Conservation (phyloP, 2,888 invertebrate genomes). For the Zelleria hepariella region DNA sequence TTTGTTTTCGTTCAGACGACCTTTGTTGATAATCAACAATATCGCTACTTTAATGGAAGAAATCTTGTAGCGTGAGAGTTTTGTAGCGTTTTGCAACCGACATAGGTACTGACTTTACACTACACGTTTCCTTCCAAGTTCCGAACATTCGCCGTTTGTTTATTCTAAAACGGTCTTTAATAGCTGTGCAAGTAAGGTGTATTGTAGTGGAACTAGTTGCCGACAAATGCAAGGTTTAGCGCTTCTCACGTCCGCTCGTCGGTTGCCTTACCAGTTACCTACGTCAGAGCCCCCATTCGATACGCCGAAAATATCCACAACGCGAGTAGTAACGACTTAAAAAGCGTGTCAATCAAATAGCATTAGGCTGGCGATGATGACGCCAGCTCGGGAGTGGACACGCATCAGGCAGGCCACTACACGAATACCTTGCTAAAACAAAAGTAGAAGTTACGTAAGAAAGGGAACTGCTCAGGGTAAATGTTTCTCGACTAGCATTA, state of each 20-base stretch:
- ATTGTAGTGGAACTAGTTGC: constrained; percentile 23
- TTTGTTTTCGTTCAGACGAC: constrained; percentile 69
- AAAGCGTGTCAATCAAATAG: constrained; percentile 62
- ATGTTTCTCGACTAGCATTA: too few species aligned
- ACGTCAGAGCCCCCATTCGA: constrained; percentile 55
- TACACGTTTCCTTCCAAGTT: neutral
- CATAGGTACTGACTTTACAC: constrained; percentile 6
- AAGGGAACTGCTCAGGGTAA: too few species aligned
- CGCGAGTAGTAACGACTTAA: constrained; percentile 41
- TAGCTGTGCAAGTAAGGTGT: neutral
- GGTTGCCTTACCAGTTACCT: constrained; percentile 33
- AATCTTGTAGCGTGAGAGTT: constrained; percentile 65
- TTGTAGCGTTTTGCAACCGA: constrained; percentile 52
- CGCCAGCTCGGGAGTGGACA: constrained; percentile 12
- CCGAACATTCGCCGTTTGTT: constrained; percentile 7
- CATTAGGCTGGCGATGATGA: constrained; percentile 37
- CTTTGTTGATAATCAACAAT: constrained; percentile 69
- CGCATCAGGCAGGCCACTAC: too few species aligned
- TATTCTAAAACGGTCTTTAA: constrained; percentile 13
- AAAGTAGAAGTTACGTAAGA: too few species aligned
- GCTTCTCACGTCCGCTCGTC: constrained; percentile 44
- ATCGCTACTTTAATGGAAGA: constrained; percentile 62
- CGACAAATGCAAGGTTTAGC: constrained; percentile 39
- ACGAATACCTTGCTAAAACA: too few species aligned
- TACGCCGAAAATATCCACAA: constrained; percentile 50